phyloP scores from a whole-genome alignment of 2,888 invertebrate species.

The Linnaemya vulpina region DNA sequence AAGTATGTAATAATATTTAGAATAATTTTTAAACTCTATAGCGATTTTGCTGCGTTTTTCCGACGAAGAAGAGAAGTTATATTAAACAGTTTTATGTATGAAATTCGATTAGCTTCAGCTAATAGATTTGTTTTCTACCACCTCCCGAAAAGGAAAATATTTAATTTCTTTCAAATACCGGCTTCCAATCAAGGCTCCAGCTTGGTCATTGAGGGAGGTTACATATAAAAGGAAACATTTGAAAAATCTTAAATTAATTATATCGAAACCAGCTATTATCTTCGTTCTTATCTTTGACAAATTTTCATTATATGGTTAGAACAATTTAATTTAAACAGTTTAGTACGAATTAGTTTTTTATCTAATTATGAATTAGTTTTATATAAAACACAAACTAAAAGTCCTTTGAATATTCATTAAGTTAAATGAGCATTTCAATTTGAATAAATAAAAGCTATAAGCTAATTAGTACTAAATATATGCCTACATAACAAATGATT shows the following conservation, averaged over 20 bases:
- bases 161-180: too few species aligned
- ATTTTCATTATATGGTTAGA: slow-evolving; percentile 23
- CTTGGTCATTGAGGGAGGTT: too few species aligned
- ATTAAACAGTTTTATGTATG: too few species aligned
- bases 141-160: too few species aligned
- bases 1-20: neutral
- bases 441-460: neutral
- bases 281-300: neutral
- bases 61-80: too few species aligned
- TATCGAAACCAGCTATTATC: too few species aligned
- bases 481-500: neutral
- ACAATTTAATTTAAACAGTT: slow-evolving; percentile 5
- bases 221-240: neutral
- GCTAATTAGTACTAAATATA: neutral
- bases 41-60: neutral
- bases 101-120: too few species aligned
- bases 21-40: neutral
- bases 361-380: neutral
- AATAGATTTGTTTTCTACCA: too few species aligned
- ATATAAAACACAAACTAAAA: neutral
- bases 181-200: too few species aligned
- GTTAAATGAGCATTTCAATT: neutral
- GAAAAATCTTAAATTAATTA: too few species aligned
- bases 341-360: slow-evolving; percentile 23
- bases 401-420: neutral